Base-by-base conservation (phyloP, 1,140 invertebrate genomes). In the Mizuhopecten yessoensis region DNA sequence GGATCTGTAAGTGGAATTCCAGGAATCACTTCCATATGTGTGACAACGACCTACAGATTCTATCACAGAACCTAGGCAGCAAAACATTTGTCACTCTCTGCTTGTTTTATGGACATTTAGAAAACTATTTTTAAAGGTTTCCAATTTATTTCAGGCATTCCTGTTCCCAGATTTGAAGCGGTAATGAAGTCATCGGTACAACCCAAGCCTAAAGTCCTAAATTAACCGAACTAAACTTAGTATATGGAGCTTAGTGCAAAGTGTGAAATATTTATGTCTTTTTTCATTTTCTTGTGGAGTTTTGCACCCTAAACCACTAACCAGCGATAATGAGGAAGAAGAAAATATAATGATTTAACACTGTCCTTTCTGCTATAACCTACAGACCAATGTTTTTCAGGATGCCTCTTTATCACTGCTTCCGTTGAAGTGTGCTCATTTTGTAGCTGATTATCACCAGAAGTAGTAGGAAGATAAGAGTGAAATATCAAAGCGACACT, bases 161-260 rank as follows among this genome's bases (percentile, higher is more conserved):
- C n/a, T n/a, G n/a, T 29, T 75, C 29, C n/a, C n/a, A 75, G n/a
- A 75, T 75, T n/a, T 75, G 57, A 75, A 49, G 10, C 20, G 20
- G 10, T 49, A 49, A 49, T 49, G 45, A 49, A 49, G 45, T 17
- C 3, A 75, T n/a, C 1, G 57, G 23, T 75, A 75, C 23, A 75
- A 3, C 45, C 20, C 11, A 49, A 49, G 45, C 45, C 20, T 75
- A 17, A 13, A 17, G 57, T 17, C 2, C 23, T 29, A 75, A 75
- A 75, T 75, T 75, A 29, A 75, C 57, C 23, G 9, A n/a, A n/a
- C 23, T 75, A 75, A 75, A 75, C 57, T 13, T 75, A 75, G 57
- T 75, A 75, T 75, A 75, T 29, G n/a, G n/a, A 75, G 57, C 57
- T 75, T 75, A 75, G 57, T 75, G 57, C 57, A 75, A n/a, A 75